Base-by-base conservation (phyloP, 2,113 vertebrate genomes). In the Tyto alba region DNA sequence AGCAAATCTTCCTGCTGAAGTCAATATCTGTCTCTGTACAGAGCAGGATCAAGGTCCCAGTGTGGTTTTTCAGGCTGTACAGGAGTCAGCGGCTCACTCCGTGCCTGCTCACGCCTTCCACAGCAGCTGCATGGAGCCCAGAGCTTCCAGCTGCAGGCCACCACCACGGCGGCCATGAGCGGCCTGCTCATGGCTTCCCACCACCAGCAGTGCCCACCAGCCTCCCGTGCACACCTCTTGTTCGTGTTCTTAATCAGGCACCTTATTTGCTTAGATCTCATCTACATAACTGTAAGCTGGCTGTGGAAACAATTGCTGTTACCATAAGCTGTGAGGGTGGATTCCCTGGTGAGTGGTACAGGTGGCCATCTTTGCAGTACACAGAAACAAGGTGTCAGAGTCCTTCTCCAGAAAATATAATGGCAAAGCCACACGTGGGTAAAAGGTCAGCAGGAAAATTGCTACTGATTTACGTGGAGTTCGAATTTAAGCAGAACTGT, bases 141-240 rank as follows among this genome's bases (percentile, higher is more conserved):
- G 23, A n/a, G 63, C 55, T 75, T 36, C 62, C 75, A 88, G 67
- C 29, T 78, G 57, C 71, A 27, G 27, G 36, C 38, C 68, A 75
- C 50, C 22, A 43, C 19, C 56, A 0, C 40, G 5, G 1, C 23
- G 3, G 48, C 75, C 50, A 1, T 16, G 53, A 27, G n/a, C 41
- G 3, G 34, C n/a, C n/a, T n/a, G 45, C 18, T 6, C 15, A 40
- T 3, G 40, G 71, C 68, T 77, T 36, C 45, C 50, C 34, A 72
- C 21, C 17, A 7, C 48, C 43, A 20, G 53, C 89, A n/a, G 4
- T 8, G 52, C 63, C 9, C 1, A 0, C 25, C 72, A 41, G 59
- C 60, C 52, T 69, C 56, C 60, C 9, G 52, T 57, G 38, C 47
- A 16, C 3, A 2, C 7, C 38, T 45, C 38, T 17, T 16, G 22